phyloP scores from a whole-genome alignment of 2,113 vertebrate genomes.

The Etia nguti region DNA sequence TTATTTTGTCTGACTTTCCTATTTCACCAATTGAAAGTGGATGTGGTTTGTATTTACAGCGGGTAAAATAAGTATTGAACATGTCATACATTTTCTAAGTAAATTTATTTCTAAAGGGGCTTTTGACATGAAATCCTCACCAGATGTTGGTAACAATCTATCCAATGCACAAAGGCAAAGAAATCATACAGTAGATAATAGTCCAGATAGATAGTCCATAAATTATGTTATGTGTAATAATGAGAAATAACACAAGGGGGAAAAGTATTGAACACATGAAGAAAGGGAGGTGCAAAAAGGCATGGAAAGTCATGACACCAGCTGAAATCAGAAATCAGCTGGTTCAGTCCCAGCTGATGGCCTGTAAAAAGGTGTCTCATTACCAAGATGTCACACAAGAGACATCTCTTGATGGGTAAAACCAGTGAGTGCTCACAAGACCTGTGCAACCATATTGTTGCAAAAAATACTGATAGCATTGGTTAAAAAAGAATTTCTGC shows the following conservation, averaged over 20 bases:
- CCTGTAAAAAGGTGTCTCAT: not conserved
- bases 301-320: not conserved
- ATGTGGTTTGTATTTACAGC: not conserved
- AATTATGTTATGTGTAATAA: not conserved
- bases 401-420: not conserved
- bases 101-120: not conserved
- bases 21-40: not conserved
- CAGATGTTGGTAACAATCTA: not conserved
- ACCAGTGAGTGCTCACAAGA: not conserved
- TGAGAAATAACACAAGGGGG: not conserved
- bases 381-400: not conserved
- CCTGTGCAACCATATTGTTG: not conserved
- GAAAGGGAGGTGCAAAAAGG: not conserved
- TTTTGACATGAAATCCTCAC: not conserved
- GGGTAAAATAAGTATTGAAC: not conserved
- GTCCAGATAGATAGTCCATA: too few species aligned
- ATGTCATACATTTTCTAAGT: not conserved
- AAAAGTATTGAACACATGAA: fast-evolving
- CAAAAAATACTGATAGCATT: not conserved
- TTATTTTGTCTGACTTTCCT: not conserved
- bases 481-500: not conserved
- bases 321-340: not conserved
- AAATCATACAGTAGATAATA: not conserved
- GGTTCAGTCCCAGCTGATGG: not conserved
- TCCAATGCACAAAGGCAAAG: fast-evolving